phyloP scores from a whole-genome alignment of 2,113 vertebrate genomes.

The Heliornis fulica region DNA sequence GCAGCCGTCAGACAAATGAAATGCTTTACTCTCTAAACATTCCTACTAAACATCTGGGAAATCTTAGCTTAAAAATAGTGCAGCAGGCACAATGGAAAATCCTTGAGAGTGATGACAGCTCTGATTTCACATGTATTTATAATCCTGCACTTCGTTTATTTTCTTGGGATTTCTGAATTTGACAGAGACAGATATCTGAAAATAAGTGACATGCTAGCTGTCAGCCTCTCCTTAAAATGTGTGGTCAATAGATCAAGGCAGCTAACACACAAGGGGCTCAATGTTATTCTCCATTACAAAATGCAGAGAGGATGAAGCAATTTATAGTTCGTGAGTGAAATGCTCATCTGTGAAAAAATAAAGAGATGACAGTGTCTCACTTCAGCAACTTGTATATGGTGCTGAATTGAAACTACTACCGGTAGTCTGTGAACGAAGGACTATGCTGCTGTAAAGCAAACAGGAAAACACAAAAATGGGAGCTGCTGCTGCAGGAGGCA shows the following conservation, averaged over 20 bases:
- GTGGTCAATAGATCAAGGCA: slow-evolving; percentile 45
- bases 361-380: slow-evolving; percentile 41
- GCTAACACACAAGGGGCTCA: slow-evolving; percentile 26
- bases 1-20: slow-evolving; percentile 1
- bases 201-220: slow-evolving; percentile 59
- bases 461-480: background rate
- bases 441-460: background rate
- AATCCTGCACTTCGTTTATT: slow-evolving; percentile 42
- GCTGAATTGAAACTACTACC: slow-evolving; percentile 14
- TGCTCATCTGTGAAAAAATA: slow-evolving; percentile 33
- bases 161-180: slow-evolving; percentile 58
- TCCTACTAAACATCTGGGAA: slow-evolving; percentile 63
- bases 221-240: slow-evolving; percentile 55
- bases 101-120: slow-evolving; percentile 59
- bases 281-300: slow-evolving; percentile 5
- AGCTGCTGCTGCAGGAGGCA: background rate
- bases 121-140: slow-evolving; percentile 62
- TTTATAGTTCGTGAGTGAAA: slow-evolving; percentile 40
- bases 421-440: background rate
- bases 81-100: slow-evolving; percentile 60
- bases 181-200: slow-evolving; percentile 60
- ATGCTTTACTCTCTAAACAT: slow-evolving; percentile 17
- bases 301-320: slow-evolving; percentile 24
- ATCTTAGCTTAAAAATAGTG: slow-evolving; percentile 49
- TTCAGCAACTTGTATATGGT: slow-evolving; percentile 7